Percentiles rank a stretch among this genome's conserved stretches.
phyloP scores from a whole-genome alignment of 2,888 invertebrate genomes.

The Dioctria rufipes region DNA sequence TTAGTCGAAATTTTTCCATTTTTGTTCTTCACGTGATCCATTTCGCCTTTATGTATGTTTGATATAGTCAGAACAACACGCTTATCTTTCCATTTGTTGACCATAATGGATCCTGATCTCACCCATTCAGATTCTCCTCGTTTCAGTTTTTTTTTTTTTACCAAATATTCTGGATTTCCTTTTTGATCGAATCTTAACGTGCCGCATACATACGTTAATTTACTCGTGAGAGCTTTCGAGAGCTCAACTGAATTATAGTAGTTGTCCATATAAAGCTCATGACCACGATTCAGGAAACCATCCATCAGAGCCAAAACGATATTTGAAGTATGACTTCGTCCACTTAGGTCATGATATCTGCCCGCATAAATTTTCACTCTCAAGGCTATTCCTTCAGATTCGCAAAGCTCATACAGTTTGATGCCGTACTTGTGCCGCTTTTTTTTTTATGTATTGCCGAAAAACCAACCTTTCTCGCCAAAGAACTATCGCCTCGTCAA shows the following conservation, averaged over 20 bases:
- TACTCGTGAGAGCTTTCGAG: no score
- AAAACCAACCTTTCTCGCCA: neutral
- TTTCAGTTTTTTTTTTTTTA: constrained; percentile 2
- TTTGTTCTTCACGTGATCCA: constrained; percentile 26
- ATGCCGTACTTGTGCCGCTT: constrained; percentile 3
- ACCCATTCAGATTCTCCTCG: neutral
- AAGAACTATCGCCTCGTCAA: constrained; percentile 16
- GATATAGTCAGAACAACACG: constrained; percentile 39
- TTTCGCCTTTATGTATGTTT: constrained; percentile 21
- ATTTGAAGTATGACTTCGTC: constrained; percentile 27
- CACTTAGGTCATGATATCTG: neutral
- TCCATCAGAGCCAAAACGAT: constrained; percentile 14
- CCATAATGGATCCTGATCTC: constrained; percentile 24
- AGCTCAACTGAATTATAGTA: no score
- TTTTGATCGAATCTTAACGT: constrained; percentile 18
- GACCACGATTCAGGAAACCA: no score
- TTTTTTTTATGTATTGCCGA: neutral
- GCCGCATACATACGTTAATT: neutral
- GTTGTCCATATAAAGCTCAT: no score
- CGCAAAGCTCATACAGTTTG: constrained; percentile 7
- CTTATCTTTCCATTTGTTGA: constrained; percentile 36
- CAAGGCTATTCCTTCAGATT: neutral
- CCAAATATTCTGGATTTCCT: neutral
- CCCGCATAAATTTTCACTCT: constrained; percentile 18
- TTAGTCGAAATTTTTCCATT: constrained; percentile 17